Percentiles rank a stretch among this genome's conserved stretches.
These are phyloP conservation scores for Microctenopoma lineatum DNA, from an alignment of 2,797 vertebrate species.

Conservation along the genomic window DNA sequence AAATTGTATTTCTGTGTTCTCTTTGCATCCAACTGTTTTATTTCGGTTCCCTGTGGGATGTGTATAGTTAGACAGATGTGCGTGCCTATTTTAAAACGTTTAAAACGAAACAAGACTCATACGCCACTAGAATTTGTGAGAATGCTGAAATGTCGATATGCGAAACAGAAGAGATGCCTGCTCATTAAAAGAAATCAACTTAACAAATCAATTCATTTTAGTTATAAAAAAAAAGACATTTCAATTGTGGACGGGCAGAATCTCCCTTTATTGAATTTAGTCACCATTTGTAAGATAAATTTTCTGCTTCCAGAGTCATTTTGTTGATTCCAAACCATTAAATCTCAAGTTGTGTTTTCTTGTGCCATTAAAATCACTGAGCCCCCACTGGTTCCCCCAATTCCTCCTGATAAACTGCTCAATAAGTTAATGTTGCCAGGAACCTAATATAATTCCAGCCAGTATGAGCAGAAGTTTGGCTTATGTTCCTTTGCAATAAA, in stretches of 20 bases:
- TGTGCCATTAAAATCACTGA: slow-evolving; percentile 60
- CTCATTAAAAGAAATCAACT: slow-evolving; percentile 45
- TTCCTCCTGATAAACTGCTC: slow-evolving; percentile 68
- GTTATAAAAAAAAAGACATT: slow-evolving; percentile 53
- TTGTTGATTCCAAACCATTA: slow-evolving; percentile 72
- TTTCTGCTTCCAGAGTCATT: slow-evolving; percentile 64
- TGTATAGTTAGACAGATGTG: not conserved
- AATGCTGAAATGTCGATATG: not conserved
- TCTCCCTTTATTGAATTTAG: slow-evolving; percentile 48
- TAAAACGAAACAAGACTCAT: not conserved
- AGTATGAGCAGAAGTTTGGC: slow-evolving; percentile 64
- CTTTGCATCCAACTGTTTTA: slow-evolving; percentile 10
- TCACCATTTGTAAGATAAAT: slow-evolving; percentile 69
- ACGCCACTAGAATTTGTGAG: not conserved
- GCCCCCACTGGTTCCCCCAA: slow-evolving; percentile 52
- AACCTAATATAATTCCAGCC: slow-evolving; percentile 67
- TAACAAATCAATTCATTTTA: slow-evolving; percentile 59
- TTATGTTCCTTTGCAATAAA: slow-evolving; percentile 69
- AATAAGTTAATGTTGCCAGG: slow-evolving; percentile 69
- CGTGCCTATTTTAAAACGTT: not conserved
- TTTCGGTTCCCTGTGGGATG: not conserved
- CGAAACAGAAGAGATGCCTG: slow-evolving; percentile 28
- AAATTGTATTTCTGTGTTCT: not conserved
- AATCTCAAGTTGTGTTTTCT: slow-evolving; percentile 70
- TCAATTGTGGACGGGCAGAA: slow-evolving; percentile 55